phyloP scores from a whole-genome alignment of 2,113 vertebrate species.

The Callospermophilus lateralis region DNA sequence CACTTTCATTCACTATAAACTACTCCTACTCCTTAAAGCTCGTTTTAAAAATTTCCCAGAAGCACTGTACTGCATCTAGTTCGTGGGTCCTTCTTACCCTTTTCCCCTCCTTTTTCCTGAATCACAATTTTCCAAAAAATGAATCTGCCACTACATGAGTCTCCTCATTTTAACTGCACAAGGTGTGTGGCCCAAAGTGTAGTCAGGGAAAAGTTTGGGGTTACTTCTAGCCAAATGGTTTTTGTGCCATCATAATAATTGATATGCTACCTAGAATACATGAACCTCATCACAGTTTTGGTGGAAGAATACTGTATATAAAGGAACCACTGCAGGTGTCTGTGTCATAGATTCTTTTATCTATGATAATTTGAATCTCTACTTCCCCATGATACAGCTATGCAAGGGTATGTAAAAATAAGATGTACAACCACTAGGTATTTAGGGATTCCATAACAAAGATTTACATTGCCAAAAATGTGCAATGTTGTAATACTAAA shows the following conservation, averaged over 20 bases:
- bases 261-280: not conserved
- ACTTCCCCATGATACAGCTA: not conserved
- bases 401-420: not conserved
- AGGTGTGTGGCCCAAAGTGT: not conserved
- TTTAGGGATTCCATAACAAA: not conserved
- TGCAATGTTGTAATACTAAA: not conserved
- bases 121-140: not conserved
- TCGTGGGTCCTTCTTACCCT: not conserved
- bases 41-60: not conserved
- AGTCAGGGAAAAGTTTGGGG: not conserved
- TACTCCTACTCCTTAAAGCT: not conserved
- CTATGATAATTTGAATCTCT: not conserved
- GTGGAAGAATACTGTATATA: not conserved
- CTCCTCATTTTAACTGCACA: not conserved
- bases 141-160: not conserved
- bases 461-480: not conserved
- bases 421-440: not conserved
- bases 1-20: not conserved
- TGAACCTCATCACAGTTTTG: not conserved
- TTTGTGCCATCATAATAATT: not conserved
- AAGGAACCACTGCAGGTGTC: not conserved
- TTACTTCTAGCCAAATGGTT: not conserved
- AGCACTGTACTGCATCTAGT: not conserved
- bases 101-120: not conserved
- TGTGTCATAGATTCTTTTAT: not conserved